A percentile compares a stretch with the other conserved stretches of the same genome.
Evolutionary conservation across 2,888 invertebrate genomes (phyloP).

Genomic region (Cataglyphis albicans): DNA sequence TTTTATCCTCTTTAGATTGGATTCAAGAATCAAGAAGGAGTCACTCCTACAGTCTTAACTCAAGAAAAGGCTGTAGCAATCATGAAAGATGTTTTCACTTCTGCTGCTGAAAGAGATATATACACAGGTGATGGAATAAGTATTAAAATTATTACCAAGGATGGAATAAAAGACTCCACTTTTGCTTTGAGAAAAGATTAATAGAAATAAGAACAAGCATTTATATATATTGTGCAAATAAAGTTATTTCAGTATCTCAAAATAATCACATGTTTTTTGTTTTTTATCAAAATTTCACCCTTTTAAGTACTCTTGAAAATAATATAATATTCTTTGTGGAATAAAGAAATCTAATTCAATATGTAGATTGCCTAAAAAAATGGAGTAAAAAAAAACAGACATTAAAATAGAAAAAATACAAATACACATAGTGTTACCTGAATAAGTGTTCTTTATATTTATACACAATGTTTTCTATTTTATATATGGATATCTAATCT

Average conservation of each 20-base stretch:
- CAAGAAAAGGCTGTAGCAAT: constrained; percentile 94
- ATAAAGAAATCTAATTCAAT: neutral
- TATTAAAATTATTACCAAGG: constrained; percentile 95
- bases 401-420: neutral
- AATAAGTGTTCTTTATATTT: constrained; percentile 11
- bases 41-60: constrained; percentile 89
- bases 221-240: constrained; percentile 67
- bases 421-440: neutral
- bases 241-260: constrained; percentile 55
- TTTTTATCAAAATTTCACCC: neutral
- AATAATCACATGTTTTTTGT: constrained; percentile 22
- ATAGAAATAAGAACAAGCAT: constrained; percentile 70
- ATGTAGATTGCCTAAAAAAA: neutral
- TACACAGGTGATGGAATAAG: constrained; percentile 97
- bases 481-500: constrained; percentile 55
- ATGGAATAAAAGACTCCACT: constrained; percentile 91
- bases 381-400: neutral
- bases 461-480: constrained; percentile 53
- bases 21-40: constrained; percentile 92
- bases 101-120: constrained; percentile 99
- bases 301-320: neutral
- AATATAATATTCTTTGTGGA: neutral
- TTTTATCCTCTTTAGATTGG: constrained; percentile 89
- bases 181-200: constrained; percentile 96
- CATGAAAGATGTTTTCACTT: constrained; percentile 98